Conservation (phyloP, 2,888 invertebrate genomes). For the Diplazon laetatorius region DNA sequence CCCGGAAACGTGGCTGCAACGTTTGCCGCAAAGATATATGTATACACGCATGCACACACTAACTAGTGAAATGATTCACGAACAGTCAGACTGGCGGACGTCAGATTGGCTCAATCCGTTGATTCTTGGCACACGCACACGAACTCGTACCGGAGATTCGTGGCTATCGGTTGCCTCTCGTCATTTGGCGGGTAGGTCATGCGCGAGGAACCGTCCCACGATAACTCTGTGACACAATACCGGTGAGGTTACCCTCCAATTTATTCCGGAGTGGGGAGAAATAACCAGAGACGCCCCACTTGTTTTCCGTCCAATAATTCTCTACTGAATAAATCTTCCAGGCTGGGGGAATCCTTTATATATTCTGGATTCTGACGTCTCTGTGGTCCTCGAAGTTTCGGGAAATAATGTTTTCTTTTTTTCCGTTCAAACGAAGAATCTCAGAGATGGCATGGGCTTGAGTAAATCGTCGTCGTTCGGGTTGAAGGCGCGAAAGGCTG, state of each 20-base stretch:
- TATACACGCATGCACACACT: not conserved
- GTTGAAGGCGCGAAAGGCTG: slow-evolving; percentile 4
- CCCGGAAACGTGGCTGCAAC: not conserved
- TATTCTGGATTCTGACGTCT: slow-evolving; percentile 24
- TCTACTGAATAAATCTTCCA: slow-evolving; percentile 42
- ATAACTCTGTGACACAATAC: slow-evolving; percentile 17
- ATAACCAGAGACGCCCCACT: slow-evolving; percentile 39
- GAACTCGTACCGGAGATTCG: slow-evolving; percentile 6
- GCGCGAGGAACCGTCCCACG: slow-evolving; percentile 12
- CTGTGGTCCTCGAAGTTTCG: slow-evolving; percentile 8
- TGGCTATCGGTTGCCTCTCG: slow-evolving; percentile 30
- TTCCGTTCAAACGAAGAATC: slow-evolving; percentile 16
- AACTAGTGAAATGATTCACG: slow-evolving; percentile 39
- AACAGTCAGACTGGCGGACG: slow-evolving; percentile 37
- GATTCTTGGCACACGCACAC: slow-evolving; percentile 44
- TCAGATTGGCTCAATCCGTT: slow-evolving; percentile 33
- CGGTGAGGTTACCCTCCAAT: slow-evolving; percentile 24
- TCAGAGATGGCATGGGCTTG: slow-evolving; percentile 38
- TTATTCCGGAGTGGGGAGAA: slow-evolving; percentile 27
- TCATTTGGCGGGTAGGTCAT: slow-evolving; percentile 51
- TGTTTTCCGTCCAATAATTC: slow-evolving; percentile 52
- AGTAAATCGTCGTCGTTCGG: slow-evolving; percentile 51
- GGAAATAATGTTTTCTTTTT: slow-evolving; percentile 30
- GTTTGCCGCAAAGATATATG: not conserved
- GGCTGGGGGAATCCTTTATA: slow-evolving; percentile 19